Evolutionary conservation across 2,113 vertebrate species (phyloP).

Genomic region (Neopipo cinnamomea): DNA sequence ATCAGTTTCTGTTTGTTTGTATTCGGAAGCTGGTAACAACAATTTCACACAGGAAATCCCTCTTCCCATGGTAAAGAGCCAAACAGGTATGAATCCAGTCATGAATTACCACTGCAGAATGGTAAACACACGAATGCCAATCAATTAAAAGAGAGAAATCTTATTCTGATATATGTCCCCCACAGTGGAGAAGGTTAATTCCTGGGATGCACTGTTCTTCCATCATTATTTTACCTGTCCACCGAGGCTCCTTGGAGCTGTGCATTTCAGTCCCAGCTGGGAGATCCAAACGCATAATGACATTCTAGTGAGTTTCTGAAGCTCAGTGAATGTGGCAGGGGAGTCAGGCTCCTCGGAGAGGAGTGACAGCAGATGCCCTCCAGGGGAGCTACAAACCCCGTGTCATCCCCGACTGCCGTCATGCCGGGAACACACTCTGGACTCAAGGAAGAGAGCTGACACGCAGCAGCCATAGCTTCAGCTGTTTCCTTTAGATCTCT

Average conservation of each 20-base stretch:
- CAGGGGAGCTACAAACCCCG: neutral
- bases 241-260: neutral
- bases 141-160: neutral
- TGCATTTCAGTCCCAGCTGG: neutral
- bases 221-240: neutral
- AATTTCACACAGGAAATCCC: neutral
- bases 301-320: neutral
- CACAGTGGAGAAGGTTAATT: neutral
- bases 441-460: neutral
- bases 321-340: neutral
- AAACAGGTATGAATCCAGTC: neutral
- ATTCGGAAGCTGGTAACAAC: neutral
- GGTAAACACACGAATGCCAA: neutral
- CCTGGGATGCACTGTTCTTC: neutral
- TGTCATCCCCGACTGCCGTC: neutral
- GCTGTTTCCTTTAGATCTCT: neutral
- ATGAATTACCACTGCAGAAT: neutral
- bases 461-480: neutral
- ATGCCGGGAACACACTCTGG: neutral
- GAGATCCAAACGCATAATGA: neutral
- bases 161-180: neutral
- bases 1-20: neutral
- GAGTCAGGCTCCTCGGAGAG: neutral
- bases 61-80: neutral
- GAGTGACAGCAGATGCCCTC: conserved; percentile 13